phyloP scores from a whole-genome alignment of 1,140 invertebrate species.

The Lepidostoma basale region DNA sequence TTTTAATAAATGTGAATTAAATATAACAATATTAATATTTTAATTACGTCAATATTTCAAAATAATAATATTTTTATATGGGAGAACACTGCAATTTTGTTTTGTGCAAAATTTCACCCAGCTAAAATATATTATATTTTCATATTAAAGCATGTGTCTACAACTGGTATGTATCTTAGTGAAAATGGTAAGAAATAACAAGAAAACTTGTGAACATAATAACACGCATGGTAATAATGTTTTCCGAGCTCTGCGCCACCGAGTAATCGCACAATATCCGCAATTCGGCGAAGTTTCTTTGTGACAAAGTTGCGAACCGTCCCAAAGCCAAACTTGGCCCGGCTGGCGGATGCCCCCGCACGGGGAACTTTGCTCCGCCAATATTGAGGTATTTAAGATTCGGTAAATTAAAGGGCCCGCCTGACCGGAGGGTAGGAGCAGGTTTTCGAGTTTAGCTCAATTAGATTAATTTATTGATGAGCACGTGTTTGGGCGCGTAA shows the following conservation, averaged over 20 bases:
- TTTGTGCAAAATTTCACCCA: too few relatives aligned
- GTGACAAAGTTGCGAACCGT: not conserved
- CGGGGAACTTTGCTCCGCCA: not conserved
- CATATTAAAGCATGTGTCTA: too few relatives aligned
- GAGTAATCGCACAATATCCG: not conserved
- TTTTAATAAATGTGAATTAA: too few relatives aligned
- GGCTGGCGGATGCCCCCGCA: too few relatives aligned
- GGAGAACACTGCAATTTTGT: too few relatives aligned
- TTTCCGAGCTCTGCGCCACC: not conserved
- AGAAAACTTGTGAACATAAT: too few relatives aligned
- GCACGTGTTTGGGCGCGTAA: not conserved
- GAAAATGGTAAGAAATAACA: too few relatives aligned
- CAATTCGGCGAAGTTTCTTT: conserved; percentile 3
- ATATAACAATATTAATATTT: too few relatives aligned
- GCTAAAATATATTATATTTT: too few relatives aligned
- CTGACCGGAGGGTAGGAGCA: not conserved
- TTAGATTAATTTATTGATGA: conserved; percentile 13
- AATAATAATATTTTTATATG: too few relatives aligned
- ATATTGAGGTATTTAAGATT: not conserved
- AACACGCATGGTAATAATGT: not conserved
- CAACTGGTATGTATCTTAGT: too few relatives aligned
- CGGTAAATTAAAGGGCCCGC: not conserved
- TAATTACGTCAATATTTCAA: too few relatives aligned
- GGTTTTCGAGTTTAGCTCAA: not conserved
- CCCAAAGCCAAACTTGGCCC: not conserved